These are phyloP conservation scores for Agrotis clavis DNA, from an alignment of 2,888 invertebrate genomes.

Conservation along the genomic window DNA sequence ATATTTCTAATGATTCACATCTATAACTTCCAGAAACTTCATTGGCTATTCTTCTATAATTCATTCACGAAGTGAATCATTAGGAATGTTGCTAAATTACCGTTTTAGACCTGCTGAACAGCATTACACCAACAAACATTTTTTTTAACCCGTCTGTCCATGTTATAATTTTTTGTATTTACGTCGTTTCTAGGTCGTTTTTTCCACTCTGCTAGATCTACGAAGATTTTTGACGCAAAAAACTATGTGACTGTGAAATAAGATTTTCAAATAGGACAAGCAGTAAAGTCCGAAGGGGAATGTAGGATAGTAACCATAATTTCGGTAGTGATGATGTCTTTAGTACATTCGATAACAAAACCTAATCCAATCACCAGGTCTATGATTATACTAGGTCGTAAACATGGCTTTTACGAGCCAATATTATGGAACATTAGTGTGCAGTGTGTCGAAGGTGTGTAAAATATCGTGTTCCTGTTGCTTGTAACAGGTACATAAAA, in stretches of 20 bases:
- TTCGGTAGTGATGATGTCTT: background rate
- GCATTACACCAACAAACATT: background rate
- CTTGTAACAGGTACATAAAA: conserved; percentile 36
- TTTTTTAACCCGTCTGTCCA: background rate
- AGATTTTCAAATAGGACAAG: background rate
- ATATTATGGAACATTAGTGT: conserved; percentile 26
- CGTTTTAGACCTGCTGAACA: background rate
- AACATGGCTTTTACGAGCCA: conserved; percentile 22
- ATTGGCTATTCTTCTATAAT: no score
- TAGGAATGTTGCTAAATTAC: no score
- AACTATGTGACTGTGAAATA: conserved; percentile 12
- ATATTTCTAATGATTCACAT: no score
- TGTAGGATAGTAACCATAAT: background rate
- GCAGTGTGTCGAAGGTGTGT: conserved; percentile 3
- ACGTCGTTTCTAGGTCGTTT: conserved; percentile 6
- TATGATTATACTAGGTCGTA: conserved; percentile 24
- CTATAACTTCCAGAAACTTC: no score
- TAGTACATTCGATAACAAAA: background rate
- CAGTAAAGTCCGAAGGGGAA: conserved; percentile 2
- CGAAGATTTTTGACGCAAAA: conserved; percentile 15
- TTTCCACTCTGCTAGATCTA: background rate
- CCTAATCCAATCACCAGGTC: conserved; percentile 1
- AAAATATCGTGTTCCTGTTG: conserved; percentile 24
- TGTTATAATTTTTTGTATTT: conserved; percentile 31
- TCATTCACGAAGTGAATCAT: no score